phyloP scores from a whole-genome alignment of 2,888 invertebrate genomes.

The Carcina quercana region DNA sequence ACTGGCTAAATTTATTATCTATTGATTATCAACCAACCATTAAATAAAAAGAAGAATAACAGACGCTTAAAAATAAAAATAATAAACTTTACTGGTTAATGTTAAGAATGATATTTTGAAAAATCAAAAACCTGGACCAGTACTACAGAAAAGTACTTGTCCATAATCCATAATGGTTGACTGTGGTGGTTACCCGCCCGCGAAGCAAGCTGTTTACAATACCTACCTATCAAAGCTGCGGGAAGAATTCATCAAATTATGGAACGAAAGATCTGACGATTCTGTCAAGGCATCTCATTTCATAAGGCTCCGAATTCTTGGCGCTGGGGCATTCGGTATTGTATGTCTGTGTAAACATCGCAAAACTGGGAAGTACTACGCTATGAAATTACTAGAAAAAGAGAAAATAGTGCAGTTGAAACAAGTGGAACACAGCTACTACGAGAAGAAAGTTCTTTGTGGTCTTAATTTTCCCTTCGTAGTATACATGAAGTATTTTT shows the following conservation, averaged over 20 bases:
- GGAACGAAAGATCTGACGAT: constrained; percentile 39
- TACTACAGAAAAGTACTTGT: too few species aligned
- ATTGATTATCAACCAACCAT: too few species aligned
- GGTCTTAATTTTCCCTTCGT: constrained; percentile 92
- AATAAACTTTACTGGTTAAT: too few species aligned
- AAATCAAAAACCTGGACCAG: too few species aligned
- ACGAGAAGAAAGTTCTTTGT: constrained; percentile 92
- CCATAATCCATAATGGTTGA: too few species aligned
- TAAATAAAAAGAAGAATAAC: too few species aligned
- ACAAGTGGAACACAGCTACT: constrained; percentile 90
- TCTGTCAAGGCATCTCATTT: constrained; percentile 75
- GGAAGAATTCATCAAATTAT: constrained; percentile 53
- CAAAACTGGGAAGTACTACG: constrained; percentile 77
- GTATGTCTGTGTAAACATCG: constrained; percentile 83
- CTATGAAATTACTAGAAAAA: constrained; percentile 93
- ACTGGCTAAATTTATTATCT: too few species aligned
- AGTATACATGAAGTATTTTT: constrained; percentile 87
- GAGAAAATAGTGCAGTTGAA: constrained; percentile 89
- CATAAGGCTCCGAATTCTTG: constrained; percentile 82
- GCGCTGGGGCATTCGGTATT: constrained; percentile 92
- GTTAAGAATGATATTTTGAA: too few species aligned
- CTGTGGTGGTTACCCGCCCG: constrained; percentile 39
- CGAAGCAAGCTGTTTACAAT: constrained; percentile 48
- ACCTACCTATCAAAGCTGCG: constrained; percentile 47
- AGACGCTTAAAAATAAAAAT: too few species aligned